Evolutionary conservation across 2,797 vertebrate species (phyloP).

Genomic region (Tragelaphus eurycerus): DNA sequence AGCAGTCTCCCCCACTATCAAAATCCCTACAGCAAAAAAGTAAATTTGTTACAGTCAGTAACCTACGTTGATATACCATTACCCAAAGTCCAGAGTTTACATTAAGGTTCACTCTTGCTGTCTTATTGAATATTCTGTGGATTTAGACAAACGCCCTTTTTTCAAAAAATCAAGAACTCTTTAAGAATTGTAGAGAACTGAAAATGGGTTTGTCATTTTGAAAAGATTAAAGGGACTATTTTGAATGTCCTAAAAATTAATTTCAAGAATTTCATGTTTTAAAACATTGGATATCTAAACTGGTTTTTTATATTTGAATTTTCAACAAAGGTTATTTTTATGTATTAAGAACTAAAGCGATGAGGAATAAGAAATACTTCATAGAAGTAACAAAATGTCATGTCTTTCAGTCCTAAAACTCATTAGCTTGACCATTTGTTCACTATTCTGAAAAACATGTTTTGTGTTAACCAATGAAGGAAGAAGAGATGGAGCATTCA

Average conservation of each 20-base stretch:
- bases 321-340: neutral
- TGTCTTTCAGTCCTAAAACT: neutral
- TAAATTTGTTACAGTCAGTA: neutral
- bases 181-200: neutral
- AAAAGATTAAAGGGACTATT: slow-evolving; percentile 17
- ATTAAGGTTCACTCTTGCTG: neutral
- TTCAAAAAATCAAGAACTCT: neutral
- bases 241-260: slow-evolving; percentile 33
- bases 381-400: neutral
- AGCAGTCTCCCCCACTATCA: neutral
- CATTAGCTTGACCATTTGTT: neutral
- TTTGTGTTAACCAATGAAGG: slow-evolving; percentile 2
- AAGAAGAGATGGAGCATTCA: neutral
- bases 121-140: neutral
- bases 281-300: slow-evolving; percentile 2
- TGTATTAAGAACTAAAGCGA: neutral
- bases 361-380: neutral
- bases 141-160: slow-evolving; percentile 22
- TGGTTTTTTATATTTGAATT: neutral
- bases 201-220: neutral
- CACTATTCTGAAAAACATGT: neutral
- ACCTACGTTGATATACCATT: neutral
- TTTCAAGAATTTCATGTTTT: slow-evolving; percentile 1
- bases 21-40: neutral
- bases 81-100: neutral